These are phyloP conservation scores for Lepidiolamprologus cunningtoni DNA, from an alignment of 2,113 vertebrate species.

Conservation along the genomic window DNA sequence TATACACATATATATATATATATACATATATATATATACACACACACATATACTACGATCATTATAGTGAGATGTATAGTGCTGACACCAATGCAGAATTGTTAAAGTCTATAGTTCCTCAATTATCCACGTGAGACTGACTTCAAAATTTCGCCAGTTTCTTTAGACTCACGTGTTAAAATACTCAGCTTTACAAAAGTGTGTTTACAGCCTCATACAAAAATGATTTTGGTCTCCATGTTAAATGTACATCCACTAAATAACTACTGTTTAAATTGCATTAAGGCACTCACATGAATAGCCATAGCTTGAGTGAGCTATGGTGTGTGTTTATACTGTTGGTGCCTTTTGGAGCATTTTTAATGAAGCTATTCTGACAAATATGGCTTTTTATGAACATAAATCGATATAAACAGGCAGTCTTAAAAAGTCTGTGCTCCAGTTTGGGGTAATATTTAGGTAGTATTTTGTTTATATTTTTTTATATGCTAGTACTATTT, in stretches of 20 bases:
- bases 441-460: neutral
- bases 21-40: neutral
- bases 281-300: neutral
- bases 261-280: neutral
- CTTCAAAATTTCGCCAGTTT: neutral
- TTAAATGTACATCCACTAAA: neutral
- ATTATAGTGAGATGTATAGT: neutral
- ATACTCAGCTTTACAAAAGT: neutral
- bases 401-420: neutral
- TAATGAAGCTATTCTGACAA: neutral
- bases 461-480: neutral
- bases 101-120: neutral
- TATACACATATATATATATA: neutral
- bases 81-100: neutral
- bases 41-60: neutral
- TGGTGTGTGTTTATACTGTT: neutral
- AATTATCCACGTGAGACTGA: neutral
- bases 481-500: neutral
- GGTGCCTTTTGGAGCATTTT: neutral
- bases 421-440: neutral
- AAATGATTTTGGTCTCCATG: neutral
- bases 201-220: neutral
- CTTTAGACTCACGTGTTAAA: neutral
- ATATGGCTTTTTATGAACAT: neutral
- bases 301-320: neutral